Evolutionary conservation across 2,797 vertebrate genomes (phyloP).

Genomic region (Rhinichthys osculus): DNA sequence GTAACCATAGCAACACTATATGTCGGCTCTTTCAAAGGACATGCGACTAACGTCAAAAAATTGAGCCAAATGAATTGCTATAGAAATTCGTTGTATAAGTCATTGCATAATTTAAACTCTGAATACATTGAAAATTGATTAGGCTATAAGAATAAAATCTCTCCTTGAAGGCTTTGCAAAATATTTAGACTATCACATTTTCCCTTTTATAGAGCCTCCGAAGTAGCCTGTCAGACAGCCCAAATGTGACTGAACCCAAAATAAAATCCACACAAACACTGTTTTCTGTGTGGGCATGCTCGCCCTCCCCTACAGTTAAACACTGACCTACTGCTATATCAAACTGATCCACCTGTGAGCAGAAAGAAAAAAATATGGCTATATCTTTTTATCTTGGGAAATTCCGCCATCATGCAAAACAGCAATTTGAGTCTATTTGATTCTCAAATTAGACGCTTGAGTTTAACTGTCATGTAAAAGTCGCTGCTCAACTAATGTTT

Average conservation of each 20-base stretch:
- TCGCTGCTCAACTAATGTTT: not conserved
- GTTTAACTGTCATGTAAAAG: conserved; percentile 9
- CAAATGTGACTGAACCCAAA: conserved; percentile 53
- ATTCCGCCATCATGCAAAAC: conserved; percentile 7
- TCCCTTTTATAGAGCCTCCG: not conserved
- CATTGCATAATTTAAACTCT: too few species aligned
- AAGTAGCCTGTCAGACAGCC: conserved; percentile 30
- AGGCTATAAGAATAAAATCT: not conserved
- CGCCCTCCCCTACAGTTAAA: conserved; percentile 1
- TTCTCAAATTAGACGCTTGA: conserved; percentile 1
- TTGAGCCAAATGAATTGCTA: too few species aligned
- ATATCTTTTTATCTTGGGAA: not conserved
- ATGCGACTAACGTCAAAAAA: not conserved
- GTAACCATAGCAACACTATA: conserved; percentile 20
- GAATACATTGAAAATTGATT: not conserved
- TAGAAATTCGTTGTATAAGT: not conserved
- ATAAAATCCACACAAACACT: conserved; percentile 43
- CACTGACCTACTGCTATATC: not conserved
- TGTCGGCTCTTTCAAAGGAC: not conserved
- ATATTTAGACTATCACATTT: not conserved
- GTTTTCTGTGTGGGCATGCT: conserved; percentile 37
- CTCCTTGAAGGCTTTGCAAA: not conserved
- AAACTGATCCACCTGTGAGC: not conserved
- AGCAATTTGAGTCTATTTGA: not conserved
- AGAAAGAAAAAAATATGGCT: not conserved